Conservation (phyloP, 2,113 vertebrate species). For the Trichechus manatus region DNA sequence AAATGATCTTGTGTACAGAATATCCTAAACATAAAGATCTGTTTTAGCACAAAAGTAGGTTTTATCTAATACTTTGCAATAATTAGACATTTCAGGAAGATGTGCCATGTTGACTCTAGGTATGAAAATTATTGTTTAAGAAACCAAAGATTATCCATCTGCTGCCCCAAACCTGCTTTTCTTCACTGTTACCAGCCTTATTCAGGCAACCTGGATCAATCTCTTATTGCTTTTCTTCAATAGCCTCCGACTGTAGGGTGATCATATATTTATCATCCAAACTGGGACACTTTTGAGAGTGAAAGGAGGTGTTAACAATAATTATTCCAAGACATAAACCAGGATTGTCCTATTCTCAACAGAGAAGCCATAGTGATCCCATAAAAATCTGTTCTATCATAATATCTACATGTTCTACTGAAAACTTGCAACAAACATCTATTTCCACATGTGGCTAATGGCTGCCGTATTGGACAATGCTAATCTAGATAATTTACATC, state of each 20-base stretch:
- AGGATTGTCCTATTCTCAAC: not conserved
- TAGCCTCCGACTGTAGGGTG: not conserved
- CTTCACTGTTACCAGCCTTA: not conserved
- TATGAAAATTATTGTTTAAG: not conserved
- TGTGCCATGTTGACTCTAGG: not conserved
- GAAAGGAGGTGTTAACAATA: not conserved
- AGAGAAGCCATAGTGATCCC: not conserved
- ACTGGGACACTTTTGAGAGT: not conserved
- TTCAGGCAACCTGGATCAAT: not conserved
- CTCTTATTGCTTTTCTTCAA: not conserved
- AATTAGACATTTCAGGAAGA: not conserved
- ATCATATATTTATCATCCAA: not conserved
- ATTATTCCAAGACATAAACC: not conserved
- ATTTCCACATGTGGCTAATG: not conserved
- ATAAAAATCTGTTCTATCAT: not conserved
- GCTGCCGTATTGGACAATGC: not conserved
- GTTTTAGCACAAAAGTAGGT: not conserved
- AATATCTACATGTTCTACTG: not conserved
- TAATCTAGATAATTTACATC: not conserved
- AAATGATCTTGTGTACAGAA: not conserved
- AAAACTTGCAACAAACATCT: not conserved
- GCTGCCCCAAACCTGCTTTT: not conserved
- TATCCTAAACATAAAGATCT: not conserved
- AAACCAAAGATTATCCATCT: not conserved
- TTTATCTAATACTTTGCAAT: not conserved